Evolutionary conservation across 2,113 vertebrate species (phyloP).

Genomic region (Copsychus sechellarum): DNA sequence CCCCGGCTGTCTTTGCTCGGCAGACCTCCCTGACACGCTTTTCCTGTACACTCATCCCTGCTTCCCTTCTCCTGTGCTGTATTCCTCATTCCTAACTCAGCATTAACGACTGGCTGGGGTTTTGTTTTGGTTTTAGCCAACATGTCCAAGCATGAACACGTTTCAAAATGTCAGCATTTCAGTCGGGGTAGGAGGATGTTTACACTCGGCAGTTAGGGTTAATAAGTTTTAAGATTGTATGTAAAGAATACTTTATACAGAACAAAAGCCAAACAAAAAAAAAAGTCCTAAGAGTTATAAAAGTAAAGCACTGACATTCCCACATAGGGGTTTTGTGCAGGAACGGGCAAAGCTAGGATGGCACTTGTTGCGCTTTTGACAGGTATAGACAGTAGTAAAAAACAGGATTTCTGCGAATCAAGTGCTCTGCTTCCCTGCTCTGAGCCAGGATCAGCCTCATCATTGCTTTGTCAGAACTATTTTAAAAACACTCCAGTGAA

Average conservation of each 20-base stretch:
- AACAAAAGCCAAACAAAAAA: neutral
- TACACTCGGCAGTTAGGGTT: neutral
- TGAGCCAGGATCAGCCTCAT: neutral
- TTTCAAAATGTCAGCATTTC: neutral
- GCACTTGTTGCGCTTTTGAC: neutral
- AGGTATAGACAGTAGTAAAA: neutral
- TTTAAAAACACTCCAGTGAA: neutral
- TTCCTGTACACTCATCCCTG: fast-evolving
- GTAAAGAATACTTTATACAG: neutral
- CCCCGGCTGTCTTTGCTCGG: fast-evolving
- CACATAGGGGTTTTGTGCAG: fast-evolving
- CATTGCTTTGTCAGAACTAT: neutral
- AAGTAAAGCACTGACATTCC: neutral
- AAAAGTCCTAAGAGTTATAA: neutral
- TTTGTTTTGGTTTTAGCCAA: neutral
- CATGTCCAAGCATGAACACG: fast-evolving
- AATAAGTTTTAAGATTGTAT: neutral
- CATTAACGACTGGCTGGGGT: fast-evolving
- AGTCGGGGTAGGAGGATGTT: fast-evolving
- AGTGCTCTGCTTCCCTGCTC: neutral
- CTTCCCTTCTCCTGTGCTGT: fast-evolving
- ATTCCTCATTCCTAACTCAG: neutral
- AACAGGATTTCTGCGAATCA: neutral
- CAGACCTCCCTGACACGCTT: fast-evolving
- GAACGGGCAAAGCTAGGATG: neutral